Evolutionary conservation across 2,888 invertebrate species (phyloP).

Genomic region (Anoncus sp.): DNA sequence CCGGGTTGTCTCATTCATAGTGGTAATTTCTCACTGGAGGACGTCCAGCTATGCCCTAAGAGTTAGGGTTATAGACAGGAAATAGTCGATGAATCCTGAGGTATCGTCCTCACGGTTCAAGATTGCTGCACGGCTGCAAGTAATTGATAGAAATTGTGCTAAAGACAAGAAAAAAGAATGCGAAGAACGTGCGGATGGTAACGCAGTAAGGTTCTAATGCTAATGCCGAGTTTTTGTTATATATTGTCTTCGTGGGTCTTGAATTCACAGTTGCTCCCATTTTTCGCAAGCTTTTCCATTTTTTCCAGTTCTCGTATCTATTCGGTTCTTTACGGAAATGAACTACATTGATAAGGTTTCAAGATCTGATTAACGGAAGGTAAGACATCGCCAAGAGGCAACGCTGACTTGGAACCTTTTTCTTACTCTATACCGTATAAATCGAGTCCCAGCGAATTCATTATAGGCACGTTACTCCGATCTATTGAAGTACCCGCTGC

Average conservation of each 20-base stretch:
- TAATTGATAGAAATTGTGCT: not conserved
- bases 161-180: not conserved
- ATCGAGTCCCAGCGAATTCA: constrained; percentile 30
- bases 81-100: constrained; percentile 19
- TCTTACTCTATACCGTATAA: constrained; percentile 16
- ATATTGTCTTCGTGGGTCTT: not conserved
- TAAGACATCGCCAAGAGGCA: constrained; percentile 35
- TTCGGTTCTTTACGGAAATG: constrained; percentile 7
- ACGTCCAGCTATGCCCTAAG: not conserved
- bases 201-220: not conserved
- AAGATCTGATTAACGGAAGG: constrained; percentile 39
- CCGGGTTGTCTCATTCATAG: constrained; percentile 3
- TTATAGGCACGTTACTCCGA: constrained; percentile 29
- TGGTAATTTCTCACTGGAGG: not conserved
- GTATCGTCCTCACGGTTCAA: constrained; percentile 15
- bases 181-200: not conserved
- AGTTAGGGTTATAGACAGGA: constrained; percentile 15
- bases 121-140: constrained; percentile 14
- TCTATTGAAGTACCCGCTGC: constrained; percentile 36
- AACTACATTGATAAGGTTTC: constrained; percentile 16
- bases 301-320: not conserved
- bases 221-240: not conserved
- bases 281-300: not conserved
- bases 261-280: not conserved
- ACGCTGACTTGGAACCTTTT: constrained; percentile 38